Evolutionary conservation across 2,888 invertebrate species (phyloP).

Genomic region (Hybos culiciformis): DNA sequence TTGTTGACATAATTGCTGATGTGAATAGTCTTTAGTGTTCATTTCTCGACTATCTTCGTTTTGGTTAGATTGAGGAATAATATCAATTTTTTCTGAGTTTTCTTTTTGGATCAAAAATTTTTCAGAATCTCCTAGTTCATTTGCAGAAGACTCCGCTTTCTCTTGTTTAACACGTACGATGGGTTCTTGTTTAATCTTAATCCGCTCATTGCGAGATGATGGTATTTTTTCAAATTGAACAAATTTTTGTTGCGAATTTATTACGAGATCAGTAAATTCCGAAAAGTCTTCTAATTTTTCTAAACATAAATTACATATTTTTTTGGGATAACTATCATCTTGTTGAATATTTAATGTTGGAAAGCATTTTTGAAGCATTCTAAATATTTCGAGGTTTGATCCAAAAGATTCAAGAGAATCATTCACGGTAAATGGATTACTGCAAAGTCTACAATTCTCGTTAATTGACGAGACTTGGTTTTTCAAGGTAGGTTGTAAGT

Average conservation of each 20-base stretch:
- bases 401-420: neutral
- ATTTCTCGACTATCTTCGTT: neutral
- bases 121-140: neutral
- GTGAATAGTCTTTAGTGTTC: neutral
- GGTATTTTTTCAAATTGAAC: conserved; percentile 17
- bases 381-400: conserved; percentile 28
- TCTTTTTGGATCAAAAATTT: too few species aligned
- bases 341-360: conserved; percentile 31
- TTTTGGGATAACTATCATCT: conserved; percentile 30
- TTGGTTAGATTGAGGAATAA: too few species aligned
- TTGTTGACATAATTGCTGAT: neutral
- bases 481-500: neutral
- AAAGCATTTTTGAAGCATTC: conserved; percentile 33
- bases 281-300: conserved; percentile 27
- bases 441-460: neutral
- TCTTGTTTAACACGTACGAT: conserved; percentile 26
- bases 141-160: neutral
- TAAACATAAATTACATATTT: conserved; percentile 26
- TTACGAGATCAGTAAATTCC: conserved; percentile 30
- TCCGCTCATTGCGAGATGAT: neutral
- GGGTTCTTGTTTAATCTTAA: conserved; percentile 34
- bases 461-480: neutral
- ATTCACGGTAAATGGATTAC: neutral
- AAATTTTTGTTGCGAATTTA: conserved; percentile 28
- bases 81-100: too few species aligned